Base-by-base conservation (phyloP, 2,888 invertebrate species). In the Cerastoderma edule region DNA sequence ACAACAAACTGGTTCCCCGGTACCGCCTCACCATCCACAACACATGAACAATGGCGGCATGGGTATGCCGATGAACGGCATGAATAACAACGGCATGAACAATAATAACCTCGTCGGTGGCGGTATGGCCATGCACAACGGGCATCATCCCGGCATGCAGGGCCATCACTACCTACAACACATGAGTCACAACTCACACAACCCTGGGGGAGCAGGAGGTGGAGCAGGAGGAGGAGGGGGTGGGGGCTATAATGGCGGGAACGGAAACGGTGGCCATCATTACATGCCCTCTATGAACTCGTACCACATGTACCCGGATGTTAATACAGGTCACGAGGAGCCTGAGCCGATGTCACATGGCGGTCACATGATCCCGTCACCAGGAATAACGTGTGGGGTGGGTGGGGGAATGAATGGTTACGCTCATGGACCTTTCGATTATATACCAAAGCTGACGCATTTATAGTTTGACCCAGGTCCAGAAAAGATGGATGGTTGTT, bases 361-460 rank as follows among this genome's bases (percentile, higher is more conserved):
- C 39, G 84, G 83, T 69, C 83, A 85, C 56, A 81, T 81, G 71
- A 85, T 86, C 72, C 80, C 80, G 65, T 84, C 84, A 50, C 74
- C 78, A 30, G 84, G 83, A 4, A 85, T 89, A 80, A 86, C 86
- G 60, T 88, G 88, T 70, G 83, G 87, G 27, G 83, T 87, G 22
- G 84, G 86, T 8, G 83, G 87, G 13, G 83, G 87, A 19, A 78
- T 83, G 64, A 84, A 83, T 65, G 86, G 86, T 33, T 89, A 88
- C 75, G 78, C 79, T 67, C 87, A 88, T 68, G 87, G 86, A 2
- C 72, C 84, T 4, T 89, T 89, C 73, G 89, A 89, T 68, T 90
- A 90, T 82, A 87, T 89, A 80, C 90, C 90, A 65, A 90, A 90
- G 80, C 77, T 90, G 53, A 90, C 90, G n/a, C 89, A 88, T 81